Evolutionary conservation across 2,888 invertebrate species (phyloP).

Genomic region (Drosophila demipolita): DNA sequence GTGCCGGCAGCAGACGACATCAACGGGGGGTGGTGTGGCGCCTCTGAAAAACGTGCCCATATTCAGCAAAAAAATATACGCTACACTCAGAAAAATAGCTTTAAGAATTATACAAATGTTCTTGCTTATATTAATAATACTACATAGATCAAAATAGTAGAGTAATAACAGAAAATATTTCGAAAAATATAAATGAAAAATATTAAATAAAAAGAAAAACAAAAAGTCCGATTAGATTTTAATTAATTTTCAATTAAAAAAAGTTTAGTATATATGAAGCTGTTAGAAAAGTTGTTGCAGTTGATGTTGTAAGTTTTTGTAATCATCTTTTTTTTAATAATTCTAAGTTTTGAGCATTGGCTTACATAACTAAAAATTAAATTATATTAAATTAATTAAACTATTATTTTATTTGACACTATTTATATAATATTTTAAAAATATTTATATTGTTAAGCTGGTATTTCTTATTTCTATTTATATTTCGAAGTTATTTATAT

Average conservation of each 20-base stretch:
- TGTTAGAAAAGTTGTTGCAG: too few species aligned
- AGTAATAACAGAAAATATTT: neutral
- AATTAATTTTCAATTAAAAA: too few species aligned
- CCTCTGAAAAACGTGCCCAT: conserved; percentile 43
- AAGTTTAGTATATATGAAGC: too few species aligned
- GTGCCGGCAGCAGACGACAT: conserved; percentile 47
- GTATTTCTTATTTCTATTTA: neutral
- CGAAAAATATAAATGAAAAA: too few species aligned
- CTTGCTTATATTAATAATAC: too few species aligned
- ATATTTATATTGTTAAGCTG: neutral
- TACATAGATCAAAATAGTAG: neutral
- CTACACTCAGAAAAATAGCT: neutral
- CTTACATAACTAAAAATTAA: neutral
- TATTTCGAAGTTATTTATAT: neutral
- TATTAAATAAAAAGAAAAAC: neutral
- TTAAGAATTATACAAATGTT: neutral
- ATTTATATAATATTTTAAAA: neutral
- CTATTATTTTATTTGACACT: neutral
- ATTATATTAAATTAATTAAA: neutral
- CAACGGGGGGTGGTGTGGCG: conserved; percentile 15
- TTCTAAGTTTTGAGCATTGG: neutral
- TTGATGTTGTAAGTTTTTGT: too few species aligned
- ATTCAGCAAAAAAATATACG: neutral
- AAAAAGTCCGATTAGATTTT: neutral
- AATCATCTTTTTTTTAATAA: neutral